These are phyloP conservation scores for Lepus oiostolus DNA, from an alignment of 2,797 vertebrate genomes.

Conservation along the genomic window DNA sequence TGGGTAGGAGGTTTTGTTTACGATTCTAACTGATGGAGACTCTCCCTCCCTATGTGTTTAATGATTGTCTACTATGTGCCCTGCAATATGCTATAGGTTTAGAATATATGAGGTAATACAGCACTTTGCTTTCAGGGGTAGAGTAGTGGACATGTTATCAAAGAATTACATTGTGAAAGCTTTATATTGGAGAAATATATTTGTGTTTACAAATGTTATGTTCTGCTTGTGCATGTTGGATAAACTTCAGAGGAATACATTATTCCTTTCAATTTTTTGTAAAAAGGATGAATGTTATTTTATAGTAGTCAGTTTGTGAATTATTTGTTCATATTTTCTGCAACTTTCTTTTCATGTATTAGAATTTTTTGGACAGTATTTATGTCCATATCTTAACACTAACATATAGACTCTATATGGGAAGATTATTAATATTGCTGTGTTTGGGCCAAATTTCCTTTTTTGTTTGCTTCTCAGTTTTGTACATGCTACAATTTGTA, in stretches of 20 bases:
- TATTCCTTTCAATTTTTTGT: slow-evolving; percentile 47
- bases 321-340: not conserved
- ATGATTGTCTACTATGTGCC: not conserved
- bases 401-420: not conserved
- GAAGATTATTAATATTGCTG: slow-evolving; percentile 17
- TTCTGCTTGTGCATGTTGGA: slow-evolving; percentile 28
- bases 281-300: not conserved
- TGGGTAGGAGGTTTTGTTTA: not conserved
- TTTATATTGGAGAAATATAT: not conserved
- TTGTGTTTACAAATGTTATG: not conserved
- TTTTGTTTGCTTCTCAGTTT: slow-evolving; percentile 47
- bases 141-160: not conserved
- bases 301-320: not conserved
- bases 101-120: not conserved
- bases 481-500: not conserved
- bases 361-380: slow-evolving; percentile 11
- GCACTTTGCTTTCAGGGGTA: not conserved
- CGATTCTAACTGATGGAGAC: not conserved
- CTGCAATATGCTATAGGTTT: not conserved
- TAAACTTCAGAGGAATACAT: slow-evolving; percentile 15
- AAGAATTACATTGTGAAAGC: slow-evolving; percentile 27
- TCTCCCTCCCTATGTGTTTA: not conserved
- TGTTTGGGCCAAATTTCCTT: slow-evolving; percentile 45
- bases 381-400: slow-evolving; percentile 1
- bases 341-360: slow-evolving; percentile 10